A percentile compares a stretch with the other conserved stretches of the same genome.
These are phyloP conservation scores for Aphrocallistes beatrix DNA, from an alignment of 37 sponge, comb jelly and placozoan species.

Conservation along the genomic window DNA sequence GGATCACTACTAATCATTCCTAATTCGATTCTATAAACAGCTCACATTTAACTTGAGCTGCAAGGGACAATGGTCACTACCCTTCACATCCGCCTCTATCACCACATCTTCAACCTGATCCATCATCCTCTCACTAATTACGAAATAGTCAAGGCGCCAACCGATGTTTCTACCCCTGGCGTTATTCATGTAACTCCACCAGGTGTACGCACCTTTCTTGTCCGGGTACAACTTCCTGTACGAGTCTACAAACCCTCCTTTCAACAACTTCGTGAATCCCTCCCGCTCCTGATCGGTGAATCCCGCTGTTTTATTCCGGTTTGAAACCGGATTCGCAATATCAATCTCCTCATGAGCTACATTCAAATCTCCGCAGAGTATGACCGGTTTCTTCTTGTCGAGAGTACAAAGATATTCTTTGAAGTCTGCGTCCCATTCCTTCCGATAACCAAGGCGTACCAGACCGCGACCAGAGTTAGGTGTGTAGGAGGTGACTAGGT, in stretches of 20 bases:
- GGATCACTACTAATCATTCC: too few relatives aligned
- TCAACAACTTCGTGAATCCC: conserved; percentile 54
- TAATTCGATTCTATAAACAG: too few relatives aligned
- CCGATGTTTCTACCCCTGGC: conserved; percentile 66
- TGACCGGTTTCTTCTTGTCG: conserved; percentile 65
- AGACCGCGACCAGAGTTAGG: neutral
- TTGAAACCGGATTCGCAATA: conserved; percentile 70
- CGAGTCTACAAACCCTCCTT: conserved; percentile 67
- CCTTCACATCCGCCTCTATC: conserved; percentile 49
- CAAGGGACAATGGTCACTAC: conserved; percentile 94
- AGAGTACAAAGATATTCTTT: conserved; percentile 53
- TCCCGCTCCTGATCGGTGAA: conserved; percentile 83
- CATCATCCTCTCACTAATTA: conserved; percentile 53
- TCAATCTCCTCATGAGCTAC: conserved; percentile 88
- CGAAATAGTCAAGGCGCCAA: conserved; percentile 94
- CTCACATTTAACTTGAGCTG: neutral
- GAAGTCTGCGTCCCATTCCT: conserved; percentile 70
- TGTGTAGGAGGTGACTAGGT: conserved; percentile 43
- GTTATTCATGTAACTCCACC: conserved; percentile 76
- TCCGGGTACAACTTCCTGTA: conserved; percentile 84
- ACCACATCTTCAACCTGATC: conserved; percentile 46
- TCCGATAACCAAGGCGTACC: conserved; percentile 43
- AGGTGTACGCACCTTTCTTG: conserved; percentile 61
- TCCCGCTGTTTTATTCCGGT: conserved; percentile 64
- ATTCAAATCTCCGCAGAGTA: conserved; percentile 85